Evolutionary conservation across 2,888 invertebrate genomes (phyloP), one percentile per base, ranked within the genome.

Genomic region (Anarsia innoxiella): DNA sequence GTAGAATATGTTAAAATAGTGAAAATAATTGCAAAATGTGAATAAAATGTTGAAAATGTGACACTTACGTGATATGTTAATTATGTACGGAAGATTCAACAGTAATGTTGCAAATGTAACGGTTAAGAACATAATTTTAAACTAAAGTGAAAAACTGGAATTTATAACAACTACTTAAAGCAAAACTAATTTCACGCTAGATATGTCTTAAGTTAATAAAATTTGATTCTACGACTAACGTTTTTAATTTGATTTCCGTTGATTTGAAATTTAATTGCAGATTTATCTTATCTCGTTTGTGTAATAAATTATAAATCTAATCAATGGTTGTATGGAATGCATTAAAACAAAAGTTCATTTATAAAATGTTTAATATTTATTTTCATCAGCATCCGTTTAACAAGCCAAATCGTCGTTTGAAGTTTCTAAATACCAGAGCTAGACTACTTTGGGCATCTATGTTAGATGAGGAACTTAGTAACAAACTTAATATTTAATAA

Each of bases 121-220:
- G 48, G 49, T 43, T 45, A 56, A 54, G 42, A 58, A 59, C 76
- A 76, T 80, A 49, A 53, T 69, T 46, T n/a, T 53, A 50, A 49
- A 32, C 45, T 51, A 47, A 32, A 49, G 33, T 47, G 47, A 44
- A 53, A 45, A 43, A 49, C 41, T 40, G 44, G 29, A 38, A n/a
- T 36, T 34, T 45, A 49, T 31, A 37, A 51, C 49, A 44, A 37
- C 44, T 46, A 12, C 23, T 42, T 46, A 42, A 42, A 26, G 6
- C 15, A 16, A 49, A 51, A 40, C 40, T 48, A 59, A 60, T 64
- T 64, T 63, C 48, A 61, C 48, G 63, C 49, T 51, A 48, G 48
- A 41, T 39, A 46, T 30, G 43, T 41, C 33, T 52, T 48, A 41
- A 48, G 29, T 35, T 34, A 48, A 55, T 61, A 59, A 65, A 61